phyloP scores from a whole-genome alignment of 2,797 vertebrate species.

The Mallotus villosus region DNA sequence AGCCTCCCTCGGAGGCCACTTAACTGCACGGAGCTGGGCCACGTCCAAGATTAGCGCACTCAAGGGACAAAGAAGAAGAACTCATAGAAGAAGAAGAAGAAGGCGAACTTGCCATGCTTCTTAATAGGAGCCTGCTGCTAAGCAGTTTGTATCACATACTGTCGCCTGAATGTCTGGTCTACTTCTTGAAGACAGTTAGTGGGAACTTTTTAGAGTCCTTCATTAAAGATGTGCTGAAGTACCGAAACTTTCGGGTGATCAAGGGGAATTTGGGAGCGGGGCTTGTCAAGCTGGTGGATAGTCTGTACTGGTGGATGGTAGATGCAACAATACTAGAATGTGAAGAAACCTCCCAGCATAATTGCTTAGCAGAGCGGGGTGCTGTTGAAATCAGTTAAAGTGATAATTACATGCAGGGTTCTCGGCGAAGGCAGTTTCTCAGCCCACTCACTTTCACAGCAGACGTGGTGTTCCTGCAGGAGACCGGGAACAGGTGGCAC shows the following conservation, averaged over 20 bases:
- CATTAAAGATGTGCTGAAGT: constrained; percentile 3
- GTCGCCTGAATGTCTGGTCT: neutral
- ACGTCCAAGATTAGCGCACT: neutral
- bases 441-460: constrained; percentile 55
- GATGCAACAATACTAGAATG: neutral
- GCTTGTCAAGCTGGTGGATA: neutral
- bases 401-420: constrained; percentile 56
- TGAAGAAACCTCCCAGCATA: constrained; percentile 43
- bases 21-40: neutral
- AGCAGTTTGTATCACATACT: neutral
- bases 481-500: neutral
- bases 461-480: neutral
- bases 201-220: neutral
- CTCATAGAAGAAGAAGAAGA: neutral
- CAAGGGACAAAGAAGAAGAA: neutral
- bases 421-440: constrained; percentile 37
- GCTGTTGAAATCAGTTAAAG: constrained; percentile 55
- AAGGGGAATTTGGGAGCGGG: neutral
- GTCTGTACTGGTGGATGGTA: neutral
- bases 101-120: neutral
- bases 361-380: constrained; percentile 50
- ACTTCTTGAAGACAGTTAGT: neutral
- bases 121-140: neutral
- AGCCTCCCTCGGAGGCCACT: neutral
- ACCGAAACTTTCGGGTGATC: neutral